Conservation (phyloP, 2,113 vertebrate species). For the Maccullochella peelii region DNA sequence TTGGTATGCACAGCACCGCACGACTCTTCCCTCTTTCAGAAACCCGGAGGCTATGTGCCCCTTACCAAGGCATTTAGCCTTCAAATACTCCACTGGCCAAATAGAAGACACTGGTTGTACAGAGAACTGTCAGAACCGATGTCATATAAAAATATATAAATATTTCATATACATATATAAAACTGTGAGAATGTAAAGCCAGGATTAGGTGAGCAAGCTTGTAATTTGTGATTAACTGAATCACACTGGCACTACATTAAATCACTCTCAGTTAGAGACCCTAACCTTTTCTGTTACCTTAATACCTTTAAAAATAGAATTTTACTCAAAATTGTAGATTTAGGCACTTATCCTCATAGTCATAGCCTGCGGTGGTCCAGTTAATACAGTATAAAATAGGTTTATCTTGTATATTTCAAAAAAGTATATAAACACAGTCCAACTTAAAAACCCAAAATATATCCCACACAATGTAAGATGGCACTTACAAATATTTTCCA, state of each 20-base stretch:
- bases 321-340: background rate
- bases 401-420: background rate
- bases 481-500: background rate
- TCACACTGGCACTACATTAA: background rate
- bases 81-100: slow-evolving; percentile 7
- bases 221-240: background rate
- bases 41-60: slow-evolving; percentile 20
- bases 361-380: too few species aligned
- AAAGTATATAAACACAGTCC: background rate
- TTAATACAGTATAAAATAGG: background rate
- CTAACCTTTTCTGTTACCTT: background rate
- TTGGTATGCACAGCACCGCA: slow-evolving; percentile 39
- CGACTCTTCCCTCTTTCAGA: slow-evolving; percentile 23
- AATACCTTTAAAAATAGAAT: background rate
- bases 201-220: background rate
- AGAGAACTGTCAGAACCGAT: slow-evolving; percentile 11
- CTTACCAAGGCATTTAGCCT: slow-evolving; percentile 35
- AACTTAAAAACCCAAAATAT: slow-evolving; percentile 11
- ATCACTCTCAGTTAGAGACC: background rate
- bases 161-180: slow-evolving; percentile 15
- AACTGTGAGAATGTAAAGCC: slow-evolving; percentile 12
- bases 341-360: background rate
- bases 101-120: slow-evolving; percentile 6
- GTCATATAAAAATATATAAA: background rate
- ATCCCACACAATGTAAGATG: slow-evolving; percentile 9